phyloP scores from a whole-genome alignment of 2,797 vertebrate genomes.

The Channallabes apus region DNA sequence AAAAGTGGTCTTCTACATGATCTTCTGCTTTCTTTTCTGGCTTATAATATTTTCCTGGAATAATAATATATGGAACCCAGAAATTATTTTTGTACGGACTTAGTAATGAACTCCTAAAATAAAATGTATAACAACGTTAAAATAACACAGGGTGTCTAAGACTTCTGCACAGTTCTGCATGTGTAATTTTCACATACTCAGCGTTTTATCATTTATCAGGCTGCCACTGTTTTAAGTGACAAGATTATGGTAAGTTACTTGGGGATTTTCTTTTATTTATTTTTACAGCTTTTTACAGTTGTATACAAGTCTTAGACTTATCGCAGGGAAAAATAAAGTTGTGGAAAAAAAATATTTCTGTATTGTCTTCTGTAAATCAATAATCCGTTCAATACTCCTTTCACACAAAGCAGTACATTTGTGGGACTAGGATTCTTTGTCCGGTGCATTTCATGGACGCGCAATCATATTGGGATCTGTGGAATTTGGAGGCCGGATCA shows the following conservation, averaged over 20 bases:
- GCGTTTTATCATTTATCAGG: not conserved
- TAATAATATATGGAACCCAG: too few species aligned
- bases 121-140: too few species aligned
- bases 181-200: not conserved
- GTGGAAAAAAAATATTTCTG: not conserved
- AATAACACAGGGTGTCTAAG: too few species aligned
- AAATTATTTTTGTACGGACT: too few species aligned
- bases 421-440: too few species aligned
- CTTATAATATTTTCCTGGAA: too few species aligned
- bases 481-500: too few species aligned
- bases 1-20: too few species aligned
- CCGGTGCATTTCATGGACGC: too few species aligned
- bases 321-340: not conserved
- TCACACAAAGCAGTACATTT: not conserved
- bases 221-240: slow-evolving; percentile 24
- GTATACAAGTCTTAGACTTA: not conserved
- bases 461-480: too few species aligned
- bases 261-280: not conserved
- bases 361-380: not conserved
- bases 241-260: not conserved
- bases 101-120: too few species aligned
- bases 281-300: not conserved
- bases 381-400: not conserved
- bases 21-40: too few species aligned
- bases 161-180: not conserved